Evolutionary conservation across 2,888 invertebrate genomes (phyloP).

Genomic region (Leptinotarsa haldemani): DNA sequence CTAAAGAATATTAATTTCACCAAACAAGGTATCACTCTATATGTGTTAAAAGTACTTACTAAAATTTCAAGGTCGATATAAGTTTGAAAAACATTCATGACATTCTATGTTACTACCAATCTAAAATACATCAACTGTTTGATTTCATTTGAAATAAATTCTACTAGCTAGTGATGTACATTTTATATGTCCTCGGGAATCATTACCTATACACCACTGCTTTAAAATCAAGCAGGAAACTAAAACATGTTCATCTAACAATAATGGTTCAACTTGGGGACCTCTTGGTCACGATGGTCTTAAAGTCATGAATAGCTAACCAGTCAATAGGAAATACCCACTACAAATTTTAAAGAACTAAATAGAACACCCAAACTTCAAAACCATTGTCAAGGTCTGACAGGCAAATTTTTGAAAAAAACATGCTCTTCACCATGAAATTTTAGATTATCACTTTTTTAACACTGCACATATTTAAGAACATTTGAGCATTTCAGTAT

Average conservation of each 20-base stretch:
- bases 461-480: conserved; percentile 57
- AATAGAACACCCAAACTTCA: conserved; percentile 4
- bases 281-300: neutral
- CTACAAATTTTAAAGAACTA: neutral
- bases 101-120: neutral
- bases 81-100: neutral
- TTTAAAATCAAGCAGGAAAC: neutral
- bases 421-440: conserved; percentile 14
- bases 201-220: neutral
- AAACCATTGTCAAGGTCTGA: neutral
- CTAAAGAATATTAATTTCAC: no score
- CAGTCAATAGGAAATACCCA: conserved; percentile 7
- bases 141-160: neutral
- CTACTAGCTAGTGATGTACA: neutral
- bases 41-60: neutral
- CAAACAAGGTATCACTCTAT: no score
- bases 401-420: neutral
- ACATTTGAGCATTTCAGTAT: conserved; percentile 58
- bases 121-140: neutral
- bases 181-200: neutral
- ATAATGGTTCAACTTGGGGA: neutral
- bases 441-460: conserved; percentile 6
- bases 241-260: neutral
- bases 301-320: neutral
- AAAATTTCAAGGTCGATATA: neutral